Evolutionary conservation across 2,888 invertebrate species (phyloP).

Genomic region (Synanthedon andrenaeformis): DNA sequence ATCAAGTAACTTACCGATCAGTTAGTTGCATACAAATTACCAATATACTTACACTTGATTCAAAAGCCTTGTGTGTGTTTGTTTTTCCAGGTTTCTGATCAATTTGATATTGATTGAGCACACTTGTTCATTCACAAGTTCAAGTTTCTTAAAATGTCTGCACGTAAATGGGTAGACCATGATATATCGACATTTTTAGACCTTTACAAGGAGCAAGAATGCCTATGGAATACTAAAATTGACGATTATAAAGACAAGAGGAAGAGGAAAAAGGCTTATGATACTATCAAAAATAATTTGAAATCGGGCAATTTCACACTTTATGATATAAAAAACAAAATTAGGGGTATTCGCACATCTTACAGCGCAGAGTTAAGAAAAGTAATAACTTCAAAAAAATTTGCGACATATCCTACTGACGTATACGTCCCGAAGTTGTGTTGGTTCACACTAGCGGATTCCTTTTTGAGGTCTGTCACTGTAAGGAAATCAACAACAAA

Average conservation of each 20-base stretch:
- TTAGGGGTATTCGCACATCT: neutral
- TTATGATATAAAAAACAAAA: neutral
- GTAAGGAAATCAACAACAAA: neutral
- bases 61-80: neutral
- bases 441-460: neutral
- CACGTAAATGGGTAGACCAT: neutral
- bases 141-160: too few species aligned
- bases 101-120: too few species aligned
- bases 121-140: too few species aligned
- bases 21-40: too few species aligned
- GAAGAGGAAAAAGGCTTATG: neutral
- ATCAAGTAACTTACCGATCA: too few species aligned
- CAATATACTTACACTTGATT: too few species aligned
- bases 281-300: neutral
- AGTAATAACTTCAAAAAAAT: neutral
- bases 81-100: too few species aligned
- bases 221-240: neutral
- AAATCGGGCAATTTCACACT: neutral
- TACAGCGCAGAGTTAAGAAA: neutral
- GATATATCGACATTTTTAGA: neutral
- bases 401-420: neutral
- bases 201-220: neutral
- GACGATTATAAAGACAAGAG: neutral
- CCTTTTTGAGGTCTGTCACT: neutral
- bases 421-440: neutral